phyloP scores from a whole-genome alignment of 2,888 invertebrate species.

The Stratiomys singularior region DNA sequence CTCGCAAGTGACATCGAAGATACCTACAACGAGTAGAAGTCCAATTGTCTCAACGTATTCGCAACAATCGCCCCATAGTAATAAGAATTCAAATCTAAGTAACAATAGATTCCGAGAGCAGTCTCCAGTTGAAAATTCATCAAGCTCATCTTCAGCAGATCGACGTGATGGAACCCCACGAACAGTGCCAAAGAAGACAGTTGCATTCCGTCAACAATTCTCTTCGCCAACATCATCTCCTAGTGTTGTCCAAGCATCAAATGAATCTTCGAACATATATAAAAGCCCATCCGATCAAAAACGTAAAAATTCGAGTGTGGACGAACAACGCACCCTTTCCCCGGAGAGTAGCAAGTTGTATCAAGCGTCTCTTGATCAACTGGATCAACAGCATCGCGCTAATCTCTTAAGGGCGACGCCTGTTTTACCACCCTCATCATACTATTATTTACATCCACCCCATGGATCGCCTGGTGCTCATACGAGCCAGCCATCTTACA shows the following conservation, averaged over 20 bases:
- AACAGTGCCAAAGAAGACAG: constrained; percentile 65
- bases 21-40: constrained; percentile 37
- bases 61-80: constrained; percentile 43
- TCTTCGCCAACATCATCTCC: constrained; percentile 63
- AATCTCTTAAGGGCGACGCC: constrained; percentile 44
- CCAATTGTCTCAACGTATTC: constrained; percentile 34
- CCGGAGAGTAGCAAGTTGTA: constrained; percentile 47
- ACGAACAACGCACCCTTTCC: constrained; percentile 42
- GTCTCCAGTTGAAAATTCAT: constrained; percentile 32
- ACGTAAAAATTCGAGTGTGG: constrained; percentile 36
- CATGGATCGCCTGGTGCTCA: constrained; percentile 59
- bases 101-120: constrained; percentile 32
- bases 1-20: constrained; percentile 41
- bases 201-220: constrained; percentile 62
- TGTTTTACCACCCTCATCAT: constrained; percentile 57
- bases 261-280: constrained; percentile 25
- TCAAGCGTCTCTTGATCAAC: constrained; percentile 46
- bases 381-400: constrained; percentile 28
- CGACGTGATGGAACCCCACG: constrained; percentile 59
- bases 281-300: constrained; percentile 49
- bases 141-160: constrained; percentile 36
- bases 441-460: constrained; percentile 64
- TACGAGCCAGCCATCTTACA: constrained; percentile 61
- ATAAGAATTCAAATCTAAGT: constrained; percentile 25
- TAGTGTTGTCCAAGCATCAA: constrained; percentile 8